Base-by-base conservation (phyloP, 1,140 invertebrate species). In the Leptonema lineaticorne region DNA sequence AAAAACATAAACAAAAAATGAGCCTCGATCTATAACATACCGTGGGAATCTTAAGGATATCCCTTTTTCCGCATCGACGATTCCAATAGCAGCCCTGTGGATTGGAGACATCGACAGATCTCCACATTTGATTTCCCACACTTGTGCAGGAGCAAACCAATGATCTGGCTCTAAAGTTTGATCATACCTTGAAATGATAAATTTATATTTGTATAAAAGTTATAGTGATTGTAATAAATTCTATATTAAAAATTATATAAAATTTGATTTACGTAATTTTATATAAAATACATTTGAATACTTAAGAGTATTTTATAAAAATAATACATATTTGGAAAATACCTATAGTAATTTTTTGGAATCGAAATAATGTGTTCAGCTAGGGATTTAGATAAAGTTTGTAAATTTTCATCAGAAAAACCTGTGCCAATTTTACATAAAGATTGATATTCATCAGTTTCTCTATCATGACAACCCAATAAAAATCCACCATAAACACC, bases 81-180 rank as follows among this genome's bases (percentile, higher is more conserved):
- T 88, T 69, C 96, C 97, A 33, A 88, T 78, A 2, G 90, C 97
- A 63, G 97, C 97, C 76, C 84, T 87, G 78, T 99, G 96, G 41
- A 95, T 89, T 14, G 98, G 96, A 11, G 97, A 99, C 24, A 99
- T 85, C 6, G 96, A 98, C 22, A 99, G 85, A 86, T 99, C 98
- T 0, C 97, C 98, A 80, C 95, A 98, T 81, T 98, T 98, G 7
- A 99, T 88, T 85, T 99, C 98, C 96, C 97, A 99, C 11, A 99
- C 94, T 79, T 93, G 88, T 5, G 89, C 87, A 2, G 94, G 84
- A 73, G 95, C 92, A 80, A 99, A 96, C 97, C 97, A 99, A 76
- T 91, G 92, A 83, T 99, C 97, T 8, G 97, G 95, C 73, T 89
- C 86, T 60, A 91, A 83, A 27, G 83, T 82, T 2, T 78, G 74